A percentile compares a stretch with the other conserved stretches of the same genome.
Conservation (phyloP, 2,797 vertebrate species). For the Naso thynnoides region DNA sequence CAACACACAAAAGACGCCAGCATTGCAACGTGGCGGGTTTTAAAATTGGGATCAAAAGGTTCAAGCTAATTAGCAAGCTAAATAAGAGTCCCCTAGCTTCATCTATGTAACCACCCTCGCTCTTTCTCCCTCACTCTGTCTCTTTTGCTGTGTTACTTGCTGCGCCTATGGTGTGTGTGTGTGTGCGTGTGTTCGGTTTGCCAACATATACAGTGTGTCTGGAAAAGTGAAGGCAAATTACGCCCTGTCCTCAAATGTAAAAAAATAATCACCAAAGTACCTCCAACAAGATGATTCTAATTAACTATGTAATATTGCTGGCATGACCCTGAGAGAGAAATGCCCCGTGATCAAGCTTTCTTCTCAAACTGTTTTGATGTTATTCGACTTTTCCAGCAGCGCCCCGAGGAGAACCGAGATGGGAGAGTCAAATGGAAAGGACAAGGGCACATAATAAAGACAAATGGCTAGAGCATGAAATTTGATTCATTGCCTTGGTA, state of each 20-base stretch:
- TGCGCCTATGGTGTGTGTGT: constrained; percentile 25
- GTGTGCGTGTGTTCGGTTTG: constrained; percentile 19
- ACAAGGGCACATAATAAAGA: constrained; percentile 87
- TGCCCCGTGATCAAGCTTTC: constrained; percentile 64
- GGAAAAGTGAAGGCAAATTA: constrained; percentile 66
- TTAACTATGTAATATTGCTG: constrained; percentile 64
- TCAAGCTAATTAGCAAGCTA: constrained; percentile 88
- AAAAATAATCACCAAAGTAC: constrained; percentile 69
- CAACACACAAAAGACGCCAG: constrained; percentile 78
- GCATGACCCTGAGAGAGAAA: constrained; percentile 61
- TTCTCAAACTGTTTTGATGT: constrained; percentile 74
- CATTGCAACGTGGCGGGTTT: constrained; percentile 78
- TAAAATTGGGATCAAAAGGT: constrained; percentile 89
- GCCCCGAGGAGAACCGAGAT: constrained; percentile 64
- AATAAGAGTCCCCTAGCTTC: constrained; percentile 82
- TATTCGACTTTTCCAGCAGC: constrained; percentile 76
- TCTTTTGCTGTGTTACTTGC: constrained; percentile 53
- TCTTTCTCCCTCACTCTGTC: constrained; percentile 31
- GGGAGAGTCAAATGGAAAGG: constrained; percentile 78
- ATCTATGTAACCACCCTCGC: constrained; percentile 57
- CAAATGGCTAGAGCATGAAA: constrained; percentile 85
- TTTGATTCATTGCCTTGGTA: constrained; percentile 83
- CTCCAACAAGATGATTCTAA: constrained; percentile 72
- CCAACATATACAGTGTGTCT: constrained; percentile 52
- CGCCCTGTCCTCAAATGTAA: constrained; percentile 60